phyloP scores from a whole-genome alignment of 1,140 invertebrate species.

The Heliothis virescens region DNA sequence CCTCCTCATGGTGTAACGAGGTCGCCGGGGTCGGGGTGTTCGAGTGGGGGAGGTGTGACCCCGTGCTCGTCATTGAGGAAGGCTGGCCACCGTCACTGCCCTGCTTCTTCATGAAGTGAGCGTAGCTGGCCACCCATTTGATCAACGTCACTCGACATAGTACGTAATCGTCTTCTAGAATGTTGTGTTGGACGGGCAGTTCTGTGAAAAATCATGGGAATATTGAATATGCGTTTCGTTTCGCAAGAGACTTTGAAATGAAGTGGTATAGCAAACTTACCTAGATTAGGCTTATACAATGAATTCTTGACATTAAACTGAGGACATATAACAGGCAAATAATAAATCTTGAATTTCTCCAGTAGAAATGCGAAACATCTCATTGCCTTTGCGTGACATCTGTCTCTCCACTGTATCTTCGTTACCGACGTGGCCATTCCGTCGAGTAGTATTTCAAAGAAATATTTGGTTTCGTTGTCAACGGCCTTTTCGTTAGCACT shows the following conservation, averaged over 20 bases:
- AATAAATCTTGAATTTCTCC: slow-evolving; percentile 96
- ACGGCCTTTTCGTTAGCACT: slow-evolving; percentile 94
- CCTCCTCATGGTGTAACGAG: slow-evolving; percentile 81
- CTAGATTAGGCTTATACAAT: slow-evolving; percentile 95
- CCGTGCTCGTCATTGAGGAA: slow-evolving; percentile 81
- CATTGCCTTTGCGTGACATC: slow-evolving; percentile 90
- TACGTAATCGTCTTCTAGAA: slow-evolving; percentile 89
- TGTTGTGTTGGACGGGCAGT: slow-evolving; percentile 86
- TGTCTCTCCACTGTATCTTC: slow-evolving; percentile 97
- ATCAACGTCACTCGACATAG: slow-evolving; percentile 94
- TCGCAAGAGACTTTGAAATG: background rate
- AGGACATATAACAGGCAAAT: slow-evolving; percentile 96
- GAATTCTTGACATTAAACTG: slow-evolving; percentile 94
- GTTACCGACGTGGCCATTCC: slow-evolving; percentile 96
- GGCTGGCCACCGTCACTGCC: slow-evolving; percentile 84
- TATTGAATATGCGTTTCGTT: background rate
- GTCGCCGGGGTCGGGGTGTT: slow-evolving; percentile 74
- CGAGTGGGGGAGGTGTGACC: slow-evolving; percentile 74
- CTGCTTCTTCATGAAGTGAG: slow-evolving; percentile 89
- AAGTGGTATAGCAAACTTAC: slow-evolving; percentile 79
- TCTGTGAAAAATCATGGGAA: slow-evolving; percentile 76
- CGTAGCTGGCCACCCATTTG: slow-evolving; percentile 95
- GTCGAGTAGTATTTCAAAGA: slow-evolving; percentile 95
- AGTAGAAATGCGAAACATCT: slow-evolving; percentile 96
- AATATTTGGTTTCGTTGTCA: slow-evolving; percentile 95